Base-by-base conservation (phyloP, 1,140 invertebrate genomes). In the Lepidotrigona ventralis region DNA sequence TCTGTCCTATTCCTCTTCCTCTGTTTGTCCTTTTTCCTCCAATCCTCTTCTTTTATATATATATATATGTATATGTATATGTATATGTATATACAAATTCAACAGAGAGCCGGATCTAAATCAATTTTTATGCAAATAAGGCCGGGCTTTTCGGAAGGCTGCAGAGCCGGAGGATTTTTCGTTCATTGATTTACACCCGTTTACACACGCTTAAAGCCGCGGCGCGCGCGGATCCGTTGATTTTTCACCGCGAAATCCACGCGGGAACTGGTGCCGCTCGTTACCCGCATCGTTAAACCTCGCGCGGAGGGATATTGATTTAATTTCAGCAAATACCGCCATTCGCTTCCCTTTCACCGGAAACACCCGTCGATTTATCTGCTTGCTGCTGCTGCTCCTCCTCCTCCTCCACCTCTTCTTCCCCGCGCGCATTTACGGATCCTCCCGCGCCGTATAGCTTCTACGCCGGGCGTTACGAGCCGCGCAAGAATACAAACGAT, bases 51-150 rank as follows among this genome's bases (percentile, higher is more conserved):
- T 58, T 58, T 23, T 63, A 26, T 63, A 26, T 63, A 26, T 63
- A 33, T 33, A 33, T 33, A 33, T 33, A 33, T 33, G 29, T 33
- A 33, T 33, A 33, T 33, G 33, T 23, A 19, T 58, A 9, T 1
- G 8, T 58, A 58, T 23, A 9, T 14, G n/a, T 6, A 4, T 4
- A 26, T 26, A 26, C 23, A 33, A 21, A 69, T 69, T 63, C 66
- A 60, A 23, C 66, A n/a, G 39, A 75, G n/a, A 64, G 26, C 69
- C 82, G 56, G 33, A 54, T 74, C 78, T 87, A 75, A 87, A 88
- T 87, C 78, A 87, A 88, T 87, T 88, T 88, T 88, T 88, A 88
- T 88, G 86, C 86, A 88, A 88, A 88, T 88, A 85, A 79, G 77
- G 64, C 66, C 74, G 17, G 54, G 56, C 26, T 66, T 75, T 60